Conservation (phyloP, 2,797 vertebrate genomes). For the Onychomys torridus region DNA sequence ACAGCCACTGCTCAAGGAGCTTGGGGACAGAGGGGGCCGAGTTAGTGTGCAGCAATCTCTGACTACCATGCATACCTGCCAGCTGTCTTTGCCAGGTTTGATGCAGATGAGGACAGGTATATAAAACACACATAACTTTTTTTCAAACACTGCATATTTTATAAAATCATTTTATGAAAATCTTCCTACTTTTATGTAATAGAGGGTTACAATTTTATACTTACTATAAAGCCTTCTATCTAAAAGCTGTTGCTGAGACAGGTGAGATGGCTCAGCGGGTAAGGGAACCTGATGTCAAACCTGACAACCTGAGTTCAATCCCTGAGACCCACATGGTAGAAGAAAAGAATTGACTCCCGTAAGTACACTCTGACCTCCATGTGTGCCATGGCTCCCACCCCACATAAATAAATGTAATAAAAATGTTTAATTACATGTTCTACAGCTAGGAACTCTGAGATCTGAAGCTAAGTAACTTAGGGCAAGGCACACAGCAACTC, state of each 20-base stretch:
- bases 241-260: background rate
- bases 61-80: background rate
- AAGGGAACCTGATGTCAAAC: background rate
- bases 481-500: background rate
- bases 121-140: background rate
- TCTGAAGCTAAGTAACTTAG: background rate
- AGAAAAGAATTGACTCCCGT: background rate
- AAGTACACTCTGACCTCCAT: background rate
- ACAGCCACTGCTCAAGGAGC: background rate
- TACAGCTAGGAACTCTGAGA: constrained; percentile 9
- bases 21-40: background rate
- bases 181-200: constrained; percentile 5
- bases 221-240: constrained; percentile 8
- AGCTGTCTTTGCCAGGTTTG: no score
- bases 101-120: background rate
- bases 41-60: rapidly evolving
- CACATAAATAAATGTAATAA: background rate
- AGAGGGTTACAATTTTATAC: background rate
- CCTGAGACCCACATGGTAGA: background rate
- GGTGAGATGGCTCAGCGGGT: background rate
- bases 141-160: background rate
- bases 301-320: background rate
- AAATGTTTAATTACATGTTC: background rate
- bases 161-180: constrained; percentile 51
- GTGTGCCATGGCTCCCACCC: background rate